Evolutionary conservation across 2,888 invertebrate species (phyloP).

Genomic region (Eumerus sabulonum): DNA sequence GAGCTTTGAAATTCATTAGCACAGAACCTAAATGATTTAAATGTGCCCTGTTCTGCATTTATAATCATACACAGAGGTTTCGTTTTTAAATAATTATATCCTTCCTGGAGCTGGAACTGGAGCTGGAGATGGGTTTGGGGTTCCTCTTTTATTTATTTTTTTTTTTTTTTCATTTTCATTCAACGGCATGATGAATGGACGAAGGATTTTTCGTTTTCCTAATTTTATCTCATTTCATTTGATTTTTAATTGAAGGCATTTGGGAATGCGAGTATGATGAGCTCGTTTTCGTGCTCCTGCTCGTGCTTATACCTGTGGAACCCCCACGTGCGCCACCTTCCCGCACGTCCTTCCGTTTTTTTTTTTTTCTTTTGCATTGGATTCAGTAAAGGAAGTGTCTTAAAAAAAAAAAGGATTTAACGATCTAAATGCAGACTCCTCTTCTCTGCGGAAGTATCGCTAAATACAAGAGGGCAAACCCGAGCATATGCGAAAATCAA

Average conservation of each 20-base stretch:
- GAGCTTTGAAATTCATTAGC: constrained; percentile 70
- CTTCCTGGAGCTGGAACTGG: constrained; percentile 34
- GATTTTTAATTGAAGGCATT: constrained; percentile 69
- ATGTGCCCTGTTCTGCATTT: constrained; percentile 69
- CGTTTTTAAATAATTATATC: constrained; percentile 69
- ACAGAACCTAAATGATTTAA: constrained; percentile 69
- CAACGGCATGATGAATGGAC: constrained; percentile 49
- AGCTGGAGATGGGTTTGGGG: constrained; percentile 8
- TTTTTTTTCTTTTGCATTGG: constrained; percentile 35
- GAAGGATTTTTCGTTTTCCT: constrained; percentile 62
- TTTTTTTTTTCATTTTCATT: constrained; percentile 9
- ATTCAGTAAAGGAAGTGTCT: constrained; percentile 38
- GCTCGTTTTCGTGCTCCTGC: too few relatives aligned
- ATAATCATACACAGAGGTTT: constrained; percentile 68
- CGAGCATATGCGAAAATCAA: constrained; percentile 66
- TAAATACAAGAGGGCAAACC: constrained; percentile 37
- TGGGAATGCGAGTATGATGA: constrained; percentile 47
- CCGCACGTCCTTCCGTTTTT: constrained; percentile 52
- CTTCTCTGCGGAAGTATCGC: constrained; percentile 57
- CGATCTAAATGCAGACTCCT: constrained; percentile 52
- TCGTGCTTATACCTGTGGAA: too few relatives aligned
- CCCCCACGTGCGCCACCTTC: constrained; percentile 6
- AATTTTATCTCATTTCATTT: constrained; percentile 69
- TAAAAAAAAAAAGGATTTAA: constrained; percentile 17
- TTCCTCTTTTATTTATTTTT: constrained; percentile 11